Base-by-base conservation (phyloP, 2,113 vertebrate species). In the Paraplagusia blochii region DNA sequence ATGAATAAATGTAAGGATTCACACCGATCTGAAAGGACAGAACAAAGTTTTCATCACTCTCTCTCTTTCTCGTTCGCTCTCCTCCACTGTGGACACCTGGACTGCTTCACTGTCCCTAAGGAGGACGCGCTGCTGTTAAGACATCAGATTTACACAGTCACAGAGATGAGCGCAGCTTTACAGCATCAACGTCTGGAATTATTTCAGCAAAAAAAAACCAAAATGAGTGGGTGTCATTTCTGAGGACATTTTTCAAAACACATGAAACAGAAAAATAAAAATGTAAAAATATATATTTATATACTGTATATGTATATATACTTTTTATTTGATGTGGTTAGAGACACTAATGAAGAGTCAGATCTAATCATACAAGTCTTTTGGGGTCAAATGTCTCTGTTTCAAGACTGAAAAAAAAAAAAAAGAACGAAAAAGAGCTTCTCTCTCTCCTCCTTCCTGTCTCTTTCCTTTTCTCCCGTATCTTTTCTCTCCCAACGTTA, bases 71-170 rank as follows among this genome's bases (percentile, higher is more conserved):
- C 44, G 33, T 40, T 49, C 35, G 11, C 16, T 9, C 18, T 63
- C 16, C 38, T 59, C 68, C 36, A 73, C 51, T 35, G 47, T 53
- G 39, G 49, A 71, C 72, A 71, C 59, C 55, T 35, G 63, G 66
- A 52, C 44, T 66, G 70, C 55, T 77, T 76, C 58, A 53, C 66
- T 70, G 74, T 80, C 76, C 81, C 72, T n/a, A n/a, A n/a, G 57
- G 78, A 78, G 42, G 48, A 75, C 84, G 72, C 11, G 12, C 9
- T 29, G 60, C 55, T 56, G 69, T 85, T 87, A 87, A 83, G 79
- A 86, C 84, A 83, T 83, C 49, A 65, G 68, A 79, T 75, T 74
- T 57, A 82, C 55, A 75, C 44, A 56, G 55, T 57, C 57, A 59
- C 63, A 72, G 53, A 60, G 58, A 61, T 64, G 67, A 79, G 44